phyloP scores from a whole-genome alignment of 2,888 invertebrate species.

The Ephialtes manifestator region DNA sequence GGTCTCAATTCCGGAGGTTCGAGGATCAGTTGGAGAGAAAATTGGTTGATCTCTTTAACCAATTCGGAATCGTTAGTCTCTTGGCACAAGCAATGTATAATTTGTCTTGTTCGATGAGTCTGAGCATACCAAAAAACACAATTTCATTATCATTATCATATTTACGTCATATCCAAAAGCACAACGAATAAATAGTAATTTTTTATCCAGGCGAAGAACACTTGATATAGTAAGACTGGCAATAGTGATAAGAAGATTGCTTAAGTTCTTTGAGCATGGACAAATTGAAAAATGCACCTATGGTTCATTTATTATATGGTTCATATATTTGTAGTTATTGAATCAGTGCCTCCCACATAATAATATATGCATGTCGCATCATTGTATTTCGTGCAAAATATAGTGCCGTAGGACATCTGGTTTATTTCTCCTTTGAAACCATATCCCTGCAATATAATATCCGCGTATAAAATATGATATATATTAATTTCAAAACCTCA shows the following conservation, averaged over 20 bases:
- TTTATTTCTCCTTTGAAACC: no score
- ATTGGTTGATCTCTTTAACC: constrained; percentile 60
- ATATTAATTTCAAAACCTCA: no score
- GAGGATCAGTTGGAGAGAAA: constrained; percentile 67
- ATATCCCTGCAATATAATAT: no score
- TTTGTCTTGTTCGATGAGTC: constrained; percentile 47
- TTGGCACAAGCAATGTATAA: constrained; percentile 46
- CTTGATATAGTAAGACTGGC: background rate
- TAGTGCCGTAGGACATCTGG: no score
- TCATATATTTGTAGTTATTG: no score
- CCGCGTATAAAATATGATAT: no score
- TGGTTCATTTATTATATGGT: no score
- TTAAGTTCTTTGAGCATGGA: no score
- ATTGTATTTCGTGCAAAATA: no score
- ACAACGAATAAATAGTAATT: background rate
- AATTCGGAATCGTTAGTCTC: constrained; percentile 27
- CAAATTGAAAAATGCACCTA: no score
- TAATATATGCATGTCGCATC: no score
- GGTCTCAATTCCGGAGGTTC: constrained; percentile 66
- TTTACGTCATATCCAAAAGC: background rate
- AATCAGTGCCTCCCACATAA: no score
- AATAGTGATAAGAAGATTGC: background rate
- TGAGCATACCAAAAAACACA: background rate
- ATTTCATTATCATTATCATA: background rate
- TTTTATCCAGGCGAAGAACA: background rate